These are phyloP conservation scores for Myoxocephalus aenaeus DNA, from an alignment of 2,797 vertebrate genomes.

Conservation along the genomic window DNA sequence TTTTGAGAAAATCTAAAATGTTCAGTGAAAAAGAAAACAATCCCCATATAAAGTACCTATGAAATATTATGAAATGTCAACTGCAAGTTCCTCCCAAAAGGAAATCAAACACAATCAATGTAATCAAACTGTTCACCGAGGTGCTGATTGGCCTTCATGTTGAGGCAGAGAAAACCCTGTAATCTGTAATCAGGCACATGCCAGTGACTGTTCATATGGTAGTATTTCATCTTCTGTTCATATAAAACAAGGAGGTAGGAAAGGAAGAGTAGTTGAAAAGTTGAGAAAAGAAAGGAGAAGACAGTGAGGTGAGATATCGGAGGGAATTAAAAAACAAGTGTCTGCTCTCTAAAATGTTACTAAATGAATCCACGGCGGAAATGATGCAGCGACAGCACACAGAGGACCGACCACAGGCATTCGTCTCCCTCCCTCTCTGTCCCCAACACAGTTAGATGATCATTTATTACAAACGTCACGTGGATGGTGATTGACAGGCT, in stretches of 20 bases:
- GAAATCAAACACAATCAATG: no score
- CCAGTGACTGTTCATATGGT: background rate
- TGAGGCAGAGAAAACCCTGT: background rate
- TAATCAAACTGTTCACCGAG: no score
- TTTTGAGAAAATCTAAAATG: no score
- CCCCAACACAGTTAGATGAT: conserved; percentile 37
- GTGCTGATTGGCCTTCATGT: no score
- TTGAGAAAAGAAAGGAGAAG: background rate
- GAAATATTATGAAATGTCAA: background rate
- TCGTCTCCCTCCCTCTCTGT: conserved; percentile 1
- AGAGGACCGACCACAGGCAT: conserved; percentile 1
- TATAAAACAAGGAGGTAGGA: background rate
- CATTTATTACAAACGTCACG: conserved; percentile 31
- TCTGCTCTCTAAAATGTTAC: conserved; percentile 14
- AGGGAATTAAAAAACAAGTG: conserved; percentile 7
- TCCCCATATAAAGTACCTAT: background rate
- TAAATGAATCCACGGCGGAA: conserved; percentile 12
- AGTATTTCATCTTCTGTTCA: background rate
- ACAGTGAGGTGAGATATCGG: background rate
- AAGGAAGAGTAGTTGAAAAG: background rate
- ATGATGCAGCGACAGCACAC: conserved; percentile 30
- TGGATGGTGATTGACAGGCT: conserved; percentile 44
- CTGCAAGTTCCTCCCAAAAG: background rate
- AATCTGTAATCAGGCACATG: background rate
- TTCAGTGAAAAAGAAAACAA: no score